phyloP scores from a whole-genome alignment of 1,140 invertebrate genomes.

The Calephelis virginiensis region DNA sequence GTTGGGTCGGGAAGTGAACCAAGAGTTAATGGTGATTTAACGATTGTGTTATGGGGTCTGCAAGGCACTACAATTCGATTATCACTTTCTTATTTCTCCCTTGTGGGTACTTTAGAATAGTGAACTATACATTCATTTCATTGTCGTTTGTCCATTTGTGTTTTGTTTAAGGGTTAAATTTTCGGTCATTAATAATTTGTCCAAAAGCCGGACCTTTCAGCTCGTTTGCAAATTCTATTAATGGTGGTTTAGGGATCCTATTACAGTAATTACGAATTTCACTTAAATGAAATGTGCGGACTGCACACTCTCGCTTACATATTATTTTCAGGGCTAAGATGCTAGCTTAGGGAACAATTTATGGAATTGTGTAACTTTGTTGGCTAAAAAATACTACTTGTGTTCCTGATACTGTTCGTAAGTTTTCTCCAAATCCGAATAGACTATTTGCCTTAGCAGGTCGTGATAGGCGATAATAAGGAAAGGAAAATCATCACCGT shows the following conservation, averaged over 20 bases:
- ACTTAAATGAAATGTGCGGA: neutral
- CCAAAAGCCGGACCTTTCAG: neutral
- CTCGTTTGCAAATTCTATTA: neutral
- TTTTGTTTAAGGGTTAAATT: neutral
- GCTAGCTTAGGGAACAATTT: no score
- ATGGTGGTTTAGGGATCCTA: neutral
- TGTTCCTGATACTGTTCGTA: no score
- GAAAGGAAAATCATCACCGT: no score
- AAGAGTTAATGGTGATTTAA: constrained; percentile 52
- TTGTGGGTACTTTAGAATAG: constrained; percentile 21
- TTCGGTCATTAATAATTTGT: constrained; percentile 1
- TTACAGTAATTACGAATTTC: neutral
- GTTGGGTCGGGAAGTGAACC: constrained; percentile 42
- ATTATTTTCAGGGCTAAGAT: no score
- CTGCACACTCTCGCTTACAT: no score
- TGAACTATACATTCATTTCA: no score
- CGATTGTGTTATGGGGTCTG: constrained; percentile 44
- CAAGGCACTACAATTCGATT: constrained; percentile 37
- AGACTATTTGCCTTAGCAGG: no score
- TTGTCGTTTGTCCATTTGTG: neutral
- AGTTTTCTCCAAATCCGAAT: no score
- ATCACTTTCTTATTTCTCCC: constrained; percentile 45
- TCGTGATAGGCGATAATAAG: no score
- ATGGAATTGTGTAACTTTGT: no score
- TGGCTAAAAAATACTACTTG: no score